Evolutionary conservation across 2,113 vertebrate species (phyloP).

Genomic region (Heterotis niloticus): DNA sequence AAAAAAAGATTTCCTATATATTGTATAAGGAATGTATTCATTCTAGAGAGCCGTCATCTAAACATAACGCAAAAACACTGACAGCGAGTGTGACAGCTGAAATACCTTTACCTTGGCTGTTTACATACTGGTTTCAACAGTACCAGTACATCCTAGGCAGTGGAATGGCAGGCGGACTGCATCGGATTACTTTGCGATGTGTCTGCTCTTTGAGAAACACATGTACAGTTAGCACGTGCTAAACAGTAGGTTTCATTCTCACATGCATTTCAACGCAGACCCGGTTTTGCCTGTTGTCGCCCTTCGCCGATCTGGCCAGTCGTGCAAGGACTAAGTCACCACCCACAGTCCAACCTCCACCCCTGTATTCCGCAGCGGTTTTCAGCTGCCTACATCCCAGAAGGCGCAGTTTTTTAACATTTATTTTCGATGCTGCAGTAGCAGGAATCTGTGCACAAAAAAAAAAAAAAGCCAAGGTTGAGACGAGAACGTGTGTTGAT

Average conservation of each 20-base stretch:
- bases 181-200: background rate
- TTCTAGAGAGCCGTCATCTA: background rate
- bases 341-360: no score
- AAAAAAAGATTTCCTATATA: background rate
- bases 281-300: background rate
- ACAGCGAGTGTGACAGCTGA: background rate
- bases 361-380: background rate
- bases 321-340: no score
- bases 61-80: background rate
- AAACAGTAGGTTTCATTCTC: background rate
- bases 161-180: background rate
- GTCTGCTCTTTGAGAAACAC: background rate
- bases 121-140: background rate
- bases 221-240: background rate
- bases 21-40: background rate
- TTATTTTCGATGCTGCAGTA: no score
- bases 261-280: background rate
- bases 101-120: constrained; percentile 1
- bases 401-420: no score
- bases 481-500: background rate
- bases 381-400: background rate
- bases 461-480: no score
- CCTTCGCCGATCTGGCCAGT: background rate
- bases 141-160: background rate
- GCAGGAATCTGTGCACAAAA: no score